These are phyloP conservation scores for Ostrea edulis DNA, from an alignment of 1,140 invertebrate genomes.

Conservation along the genomic window DNA sequence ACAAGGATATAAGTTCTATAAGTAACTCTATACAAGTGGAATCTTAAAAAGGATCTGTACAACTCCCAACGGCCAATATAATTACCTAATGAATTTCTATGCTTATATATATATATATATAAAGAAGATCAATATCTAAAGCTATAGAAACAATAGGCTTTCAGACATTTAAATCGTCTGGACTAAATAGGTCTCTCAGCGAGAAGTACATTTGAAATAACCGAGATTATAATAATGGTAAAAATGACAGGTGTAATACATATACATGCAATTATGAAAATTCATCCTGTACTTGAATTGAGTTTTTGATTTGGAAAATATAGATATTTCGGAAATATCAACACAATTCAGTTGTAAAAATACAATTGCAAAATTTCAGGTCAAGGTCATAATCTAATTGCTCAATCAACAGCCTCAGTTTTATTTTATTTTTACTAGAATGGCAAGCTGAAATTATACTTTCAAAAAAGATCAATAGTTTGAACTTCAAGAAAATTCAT, in stretches of 20 bases:
- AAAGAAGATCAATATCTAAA: not conserved
- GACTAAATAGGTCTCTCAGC: not conserved
- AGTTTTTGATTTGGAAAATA: too few species aligned
- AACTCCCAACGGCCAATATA: not conserved
- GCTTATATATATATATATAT: not conserved
- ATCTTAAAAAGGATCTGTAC: slow-evolving; percentile 18
- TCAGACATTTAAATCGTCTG: slow-evolving; percentile 2
- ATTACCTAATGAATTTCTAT: slow-evolving; percentile 33
- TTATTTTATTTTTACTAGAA: too few species aligned
- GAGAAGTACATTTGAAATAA: not conserved
- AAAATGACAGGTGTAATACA: not conserved
- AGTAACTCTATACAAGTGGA: not conserved
- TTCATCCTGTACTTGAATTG: too few species aligned
- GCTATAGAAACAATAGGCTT: not conserved
- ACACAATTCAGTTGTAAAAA: too few species aligned
- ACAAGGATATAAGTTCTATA: not conserved
- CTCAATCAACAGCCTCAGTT: too few species aligned
- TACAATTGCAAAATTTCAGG: too few species aligned
- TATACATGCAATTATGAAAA: not conserved
- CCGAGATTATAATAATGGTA: not conserved
- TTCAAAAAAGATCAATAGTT: too few species aligned
- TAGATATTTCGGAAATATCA: too few species aligned
- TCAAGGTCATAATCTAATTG: too few species aligned
- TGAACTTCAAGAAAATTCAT: too few species aligned
- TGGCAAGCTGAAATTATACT: too few species aligned